Conservation (phyloP, 2,888 invertebrate species). For the Drosophila diplacantha region DNA sequence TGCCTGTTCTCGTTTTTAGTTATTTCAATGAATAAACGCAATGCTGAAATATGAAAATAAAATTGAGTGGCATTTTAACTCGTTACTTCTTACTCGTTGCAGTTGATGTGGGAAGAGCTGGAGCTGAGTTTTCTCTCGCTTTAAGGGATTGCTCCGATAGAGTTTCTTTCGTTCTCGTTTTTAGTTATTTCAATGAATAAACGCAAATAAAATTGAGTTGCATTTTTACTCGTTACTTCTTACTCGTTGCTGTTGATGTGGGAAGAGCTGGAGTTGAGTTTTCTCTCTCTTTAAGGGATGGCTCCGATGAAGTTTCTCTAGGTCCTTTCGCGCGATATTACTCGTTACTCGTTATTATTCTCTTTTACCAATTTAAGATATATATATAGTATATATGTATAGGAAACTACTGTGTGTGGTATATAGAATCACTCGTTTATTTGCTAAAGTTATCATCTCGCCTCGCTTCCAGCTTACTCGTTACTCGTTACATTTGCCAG, state of each 20-base stretch:
- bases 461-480: constrained; percentile 40
- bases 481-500: constrained; percentile 27
- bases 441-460: constrained; percentile 50
- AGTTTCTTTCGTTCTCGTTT: constrained; percentile 6
- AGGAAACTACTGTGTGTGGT: constrained; percentile 20
- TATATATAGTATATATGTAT: too few species aligned
- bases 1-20: constrained; percentile 20
- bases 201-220: constrained; percentile 5
- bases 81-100: neutral
- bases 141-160: neutral
- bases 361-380: neutral
- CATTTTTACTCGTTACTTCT: neutral
- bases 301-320: neutral
- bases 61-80: neutral
- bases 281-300: too few species aligned
- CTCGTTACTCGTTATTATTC: neutral
- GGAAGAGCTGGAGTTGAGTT: neutral
- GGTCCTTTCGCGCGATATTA: neutral
- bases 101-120: neutral
- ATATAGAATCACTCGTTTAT: constrained; percentile 67
- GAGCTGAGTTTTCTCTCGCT: too few species aligned
- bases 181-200: constrained; percentile 21
- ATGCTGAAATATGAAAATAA: constrained; percentile 14
- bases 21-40: constrained; percentile 24
- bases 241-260: neutral